Percentiles rank a stretch among this genome's conserved stretches.
phyloP scores from a whole-genome alignment of 1,140 invertebrate genomes.

The Popillia japonica region DNA sequence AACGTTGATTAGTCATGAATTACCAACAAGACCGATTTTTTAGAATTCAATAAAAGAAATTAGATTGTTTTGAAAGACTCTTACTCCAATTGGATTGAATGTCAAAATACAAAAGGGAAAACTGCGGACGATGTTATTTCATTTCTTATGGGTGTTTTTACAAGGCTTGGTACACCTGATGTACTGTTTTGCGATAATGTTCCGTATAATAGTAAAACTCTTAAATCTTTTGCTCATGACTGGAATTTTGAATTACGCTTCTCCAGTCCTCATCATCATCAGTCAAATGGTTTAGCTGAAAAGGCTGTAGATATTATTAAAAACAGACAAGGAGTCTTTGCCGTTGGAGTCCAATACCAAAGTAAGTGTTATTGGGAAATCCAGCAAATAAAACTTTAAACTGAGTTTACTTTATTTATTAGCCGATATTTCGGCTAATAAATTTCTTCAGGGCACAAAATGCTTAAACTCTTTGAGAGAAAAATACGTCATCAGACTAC shows the following conservation, averaged over 20 bases:
- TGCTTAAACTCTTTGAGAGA: too few relatives aligned
- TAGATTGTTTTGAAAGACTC: background rate
- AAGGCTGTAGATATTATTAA: too few relatives aligned
- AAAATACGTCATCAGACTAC: too few relatives aligned
- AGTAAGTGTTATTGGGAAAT: too few relatives aligned
- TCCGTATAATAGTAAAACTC: constrained; percentile 30
- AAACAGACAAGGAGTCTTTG: too few relatives aligned
- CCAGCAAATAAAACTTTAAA: too few relatives aligned
- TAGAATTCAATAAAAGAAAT: constrained; percentile 11
- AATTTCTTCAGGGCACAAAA: too few relatives aligned
- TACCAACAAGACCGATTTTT: constrained; percentile 37
- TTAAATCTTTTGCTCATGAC: constrained; percentile 32
- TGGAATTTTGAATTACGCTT: constrained; percentile 1
- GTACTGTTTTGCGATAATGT: constrained; percentile 46
- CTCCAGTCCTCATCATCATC: constrained; percentile 17
- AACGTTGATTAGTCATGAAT: background rate
- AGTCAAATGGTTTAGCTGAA: constrained; percentile 19
- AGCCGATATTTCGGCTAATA: too few relatives aligned
- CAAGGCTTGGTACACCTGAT: constrained; percentile 40
- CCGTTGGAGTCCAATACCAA: too few relatives aligned
- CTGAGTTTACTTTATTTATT: too few relatives aligned
- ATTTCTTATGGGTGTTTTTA: background rate
- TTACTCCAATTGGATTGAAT: constrained; percentile 28
- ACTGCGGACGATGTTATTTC: background rate
- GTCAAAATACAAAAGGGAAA: background rate